Evolutionary conservation across 2,797 vertebrate genomes (phyloP).

Genomic region (Sebastes vulpes): DNA sequence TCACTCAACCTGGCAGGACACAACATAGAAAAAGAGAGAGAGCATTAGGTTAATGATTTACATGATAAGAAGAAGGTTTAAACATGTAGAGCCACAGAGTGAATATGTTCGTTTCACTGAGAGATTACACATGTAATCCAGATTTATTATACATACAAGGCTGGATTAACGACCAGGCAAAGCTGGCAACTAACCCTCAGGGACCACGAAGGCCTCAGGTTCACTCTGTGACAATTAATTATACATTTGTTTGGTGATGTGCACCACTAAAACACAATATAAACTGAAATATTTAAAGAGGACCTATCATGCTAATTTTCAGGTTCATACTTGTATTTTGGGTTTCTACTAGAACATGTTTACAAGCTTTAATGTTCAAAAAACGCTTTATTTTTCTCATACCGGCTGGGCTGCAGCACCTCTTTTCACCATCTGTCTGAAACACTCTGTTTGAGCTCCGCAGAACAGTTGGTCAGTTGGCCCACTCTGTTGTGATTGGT

Average conservation of each 20-base stretch:
- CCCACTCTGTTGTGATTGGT: too few species aligned
- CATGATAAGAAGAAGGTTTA: slow-evolving; percentile 2
- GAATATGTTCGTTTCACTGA: slow-evolving; percentile 6
- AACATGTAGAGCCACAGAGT: not conserved
- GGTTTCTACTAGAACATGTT: too few species aligned
- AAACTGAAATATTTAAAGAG: not conserved
- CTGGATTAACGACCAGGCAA: slow-evolving; percentile 11
- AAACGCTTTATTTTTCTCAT: too few species aligned
- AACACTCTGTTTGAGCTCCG: too few species aligned
- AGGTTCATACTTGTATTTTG: too few species aligned
- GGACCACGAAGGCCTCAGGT: not conserved
- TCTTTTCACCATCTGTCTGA: too few species aligned
- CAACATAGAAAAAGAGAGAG: slow-evolving; percentile 7
- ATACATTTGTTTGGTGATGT: not conserved
- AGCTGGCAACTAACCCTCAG: not conserved
- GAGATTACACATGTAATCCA: slow-evolving; percentile 59
- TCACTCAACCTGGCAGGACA: slow-evolving; percentile 82
- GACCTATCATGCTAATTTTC: too few species aligned
- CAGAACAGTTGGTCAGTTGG: too few species aligned
- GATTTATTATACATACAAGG: slow-evolving; percentile 26
- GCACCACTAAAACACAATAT: not conserved
- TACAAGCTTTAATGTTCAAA: too few species aligned
- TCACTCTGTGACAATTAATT: not conserved
- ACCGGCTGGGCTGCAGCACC: too few species aligned
- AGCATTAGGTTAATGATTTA: not conserved